Percentiles rank a stretch among this genome's conserved stretches.
Conservation (phyloP, 2,888 invertebrate species). For the Anoncus sp. region DNA sequence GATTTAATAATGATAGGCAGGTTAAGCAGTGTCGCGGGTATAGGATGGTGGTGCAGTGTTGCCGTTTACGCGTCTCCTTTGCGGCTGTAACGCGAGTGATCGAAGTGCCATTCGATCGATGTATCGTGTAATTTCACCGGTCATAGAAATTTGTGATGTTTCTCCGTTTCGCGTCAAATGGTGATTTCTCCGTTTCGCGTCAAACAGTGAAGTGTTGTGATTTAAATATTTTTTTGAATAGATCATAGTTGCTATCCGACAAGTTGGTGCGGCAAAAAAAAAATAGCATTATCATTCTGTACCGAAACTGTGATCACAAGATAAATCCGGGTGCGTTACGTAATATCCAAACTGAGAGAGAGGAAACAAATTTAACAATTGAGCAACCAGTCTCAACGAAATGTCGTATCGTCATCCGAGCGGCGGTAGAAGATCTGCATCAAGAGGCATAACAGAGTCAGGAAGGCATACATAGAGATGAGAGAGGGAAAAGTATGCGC, state of each 20-base stretch:
- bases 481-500: constrained; percentile 59
- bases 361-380: constrained; percentile 13
- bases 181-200: constrained; percentile 38
- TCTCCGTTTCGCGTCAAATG: constrained; percentile 44
- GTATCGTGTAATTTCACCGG: constrained; percentile 9
- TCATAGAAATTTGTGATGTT: constrained; percentile 45
- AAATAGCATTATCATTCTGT: constrained; percentile 15
- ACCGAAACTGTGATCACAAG: constrained; percentile 6
- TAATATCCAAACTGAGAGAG: constrained; percentile 26
- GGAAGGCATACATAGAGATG: constrained; percentile 47
- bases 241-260: constrained; percentile 15
- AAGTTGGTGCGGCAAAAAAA: constrained; percentile 19
- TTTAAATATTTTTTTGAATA: constrained; percentile 21
- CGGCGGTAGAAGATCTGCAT: constrained; percentile 43
- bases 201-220: constrained; percentile 59
- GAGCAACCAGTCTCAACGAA: constrained; percentile 25
- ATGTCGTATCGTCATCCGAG: constrained; percentile 43
- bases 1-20: constrained; percentile 39
- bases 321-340: neutral
- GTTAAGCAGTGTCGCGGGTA: constrained; percentile 43
- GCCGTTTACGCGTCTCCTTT: constrained; percentile 7
- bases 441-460: constrained; percentile 51
- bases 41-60: constrained; percentile 25
- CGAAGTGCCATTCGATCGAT: constrained; percentile 38
- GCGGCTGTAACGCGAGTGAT: constrained; percentile 36